These are phyloP conservation scores for Lordiphosa clarofinis DNA, from an alignment of 1,140 invertebrate species.

Conservation along the genomic window DNA sequence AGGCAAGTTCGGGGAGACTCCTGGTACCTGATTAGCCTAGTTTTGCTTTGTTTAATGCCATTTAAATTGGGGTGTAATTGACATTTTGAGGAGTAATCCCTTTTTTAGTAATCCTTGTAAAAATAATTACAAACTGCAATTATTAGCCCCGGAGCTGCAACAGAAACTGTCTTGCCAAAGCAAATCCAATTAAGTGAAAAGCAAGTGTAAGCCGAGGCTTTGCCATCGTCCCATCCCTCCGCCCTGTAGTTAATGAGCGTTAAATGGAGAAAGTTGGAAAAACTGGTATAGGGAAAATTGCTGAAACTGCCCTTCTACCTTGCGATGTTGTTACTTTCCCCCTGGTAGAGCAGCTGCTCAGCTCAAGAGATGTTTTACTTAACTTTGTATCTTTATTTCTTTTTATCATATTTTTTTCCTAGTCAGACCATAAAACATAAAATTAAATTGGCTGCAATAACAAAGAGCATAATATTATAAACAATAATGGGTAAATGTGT, in stretches of 20 bases:
- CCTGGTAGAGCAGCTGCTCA: slow-evolving; percentile 3
- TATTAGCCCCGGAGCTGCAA: slow-evolving; percentile 54
- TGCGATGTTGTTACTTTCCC: slow-evolving; percentile 12
- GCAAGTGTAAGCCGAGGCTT: slow-evolving; percentile 70
- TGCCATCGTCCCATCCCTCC: slow-evolving; percentile 16
- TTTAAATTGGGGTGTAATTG: slow-evolving; percentile 30
- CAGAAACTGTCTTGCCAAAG: slow-evolving; percentile 34
- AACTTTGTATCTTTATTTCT: slow-evolving; percentile 2
- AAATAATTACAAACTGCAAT: slow-evolving; percentile 77
- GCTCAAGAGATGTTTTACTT: not conserved
- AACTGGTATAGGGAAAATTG: slow-evolving; percentile 8
- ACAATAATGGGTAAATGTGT: slow-evolving; percentile 52
- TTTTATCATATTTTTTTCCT: slow-evolving; percentile 18
- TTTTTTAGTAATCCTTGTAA: slow-evolving; percentile 36
- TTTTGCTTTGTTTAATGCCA: slow-evolving; percentile 9
- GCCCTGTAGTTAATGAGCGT: slow-evolving; percentile 41
- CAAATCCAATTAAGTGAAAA: slow-evolving; percentile 77
- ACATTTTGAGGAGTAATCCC: slow-evolving; percentile 46
- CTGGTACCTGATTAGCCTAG: slow-evolving; percentile 9
- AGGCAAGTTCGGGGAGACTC: slow-evolving; percentile 29
- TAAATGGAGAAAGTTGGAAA: slow-evolving; percentile 35
- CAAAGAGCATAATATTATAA: slow-evolving; percentile 52
- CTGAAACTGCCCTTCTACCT: slow-evolving; percentile 27
- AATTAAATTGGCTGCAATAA: slow-evolving; percentile 64
- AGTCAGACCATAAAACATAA: slow-evolving; percentile 30